phyloP scores from a whole-genome alignment of 2,888 invertebrate species.

The Invenusta paracnida region DNA sequence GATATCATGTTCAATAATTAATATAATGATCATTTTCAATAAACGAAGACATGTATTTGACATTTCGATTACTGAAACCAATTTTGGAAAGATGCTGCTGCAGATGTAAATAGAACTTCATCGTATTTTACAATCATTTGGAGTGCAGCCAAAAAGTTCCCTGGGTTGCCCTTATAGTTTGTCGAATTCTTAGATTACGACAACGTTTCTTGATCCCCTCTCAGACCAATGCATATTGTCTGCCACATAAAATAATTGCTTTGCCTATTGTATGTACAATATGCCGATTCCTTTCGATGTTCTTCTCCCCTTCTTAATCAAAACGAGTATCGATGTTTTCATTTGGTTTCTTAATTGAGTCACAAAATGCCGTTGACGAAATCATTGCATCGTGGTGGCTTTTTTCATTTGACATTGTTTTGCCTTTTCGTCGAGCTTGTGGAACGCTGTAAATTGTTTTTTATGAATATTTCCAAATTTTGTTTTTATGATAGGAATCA shows the following conservation, averaged over 20 bases:
- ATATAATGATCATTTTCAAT: no score
- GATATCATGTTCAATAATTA: no score
- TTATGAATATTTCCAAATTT: no score
- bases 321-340: not conserved
- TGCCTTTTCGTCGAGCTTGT: no score
- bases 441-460: no score
- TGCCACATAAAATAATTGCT: not conserved
- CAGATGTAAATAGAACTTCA: no score
- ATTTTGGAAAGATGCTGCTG: not conserved
- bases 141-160: not conserved
- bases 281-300: not conserved
- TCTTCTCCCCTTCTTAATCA: not conserved
- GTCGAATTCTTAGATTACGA: no score
- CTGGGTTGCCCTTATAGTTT: not conserved
- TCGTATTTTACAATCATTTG: no score
- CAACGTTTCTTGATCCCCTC: not conserved
- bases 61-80: not conserved
- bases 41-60: no score
- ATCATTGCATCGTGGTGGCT: not conserved
- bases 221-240: not conserved
- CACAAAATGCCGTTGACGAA: not conserved
- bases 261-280: not conserved
- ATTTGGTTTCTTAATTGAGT: not conserved
- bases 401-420: no score
- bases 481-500: no score